These are phyloP conservation scores for Xiphias gladius DNA, from an alignment of 2,113 vertebrate species.

Conservation along the genomic window DNA sequence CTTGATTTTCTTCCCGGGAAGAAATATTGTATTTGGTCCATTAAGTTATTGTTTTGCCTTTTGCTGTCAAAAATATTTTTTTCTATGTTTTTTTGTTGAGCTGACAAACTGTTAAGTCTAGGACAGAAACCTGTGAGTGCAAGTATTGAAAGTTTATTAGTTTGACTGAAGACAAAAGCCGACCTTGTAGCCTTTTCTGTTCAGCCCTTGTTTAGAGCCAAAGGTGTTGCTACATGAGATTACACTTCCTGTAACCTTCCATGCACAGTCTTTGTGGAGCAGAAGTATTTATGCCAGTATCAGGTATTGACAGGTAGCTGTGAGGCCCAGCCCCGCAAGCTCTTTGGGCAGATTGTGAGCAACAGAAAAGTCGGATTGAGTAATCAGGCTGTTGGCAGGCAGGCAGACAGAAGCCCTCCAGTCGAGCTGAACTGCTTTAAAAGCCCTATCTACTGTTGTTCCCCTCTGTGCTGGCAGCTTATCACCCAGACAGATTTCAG, in stretches of 20 bases:
- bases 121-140: conserved; percentile 8
- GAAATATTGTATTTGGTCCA: neutral
- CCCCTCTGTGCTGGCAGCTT: conserved; percentile 77
- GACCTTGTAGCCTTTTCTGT: conserved; percentile 27
- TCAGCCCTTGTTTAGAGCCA: conserved; percentile 30
- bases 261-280: conserved; percentile 44
- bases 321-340: conserved; percentile 54
- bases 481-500: conserved; percentile 84
- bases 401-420: conserved; percentile 81
- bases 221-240: conserved; percentile 49
- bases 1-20: conserved; percentile 21
- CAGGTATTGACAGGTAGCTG: conserved; percentile 78
- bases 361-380: conserved; percentile 81
- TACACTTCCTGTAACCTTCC: conserved; percentile 56
- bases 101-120: conserved; percentile 2
- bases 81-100: neutral
- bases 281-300: conserved; percentile 66
- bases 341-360: conserved; percentile 69
- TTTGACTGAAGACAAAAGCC: conserved; percentile 26
- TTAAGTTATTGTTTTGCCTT: neutral
- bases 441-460: conserved; percentile 81
- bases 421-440: conserved; percentile 82
- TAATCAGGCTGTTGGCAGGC: conserved; percentile 84
- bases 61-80: neutral
- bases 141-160: conserved; percentile 30